A percentile compares a stretch with the other conserved stretches of the same genome.
These are phyloP conservation scores for Steinernema feltiae DNA, from an alignment of 1,140 invertebrate species.

Conservation along the genomic window DNA sequence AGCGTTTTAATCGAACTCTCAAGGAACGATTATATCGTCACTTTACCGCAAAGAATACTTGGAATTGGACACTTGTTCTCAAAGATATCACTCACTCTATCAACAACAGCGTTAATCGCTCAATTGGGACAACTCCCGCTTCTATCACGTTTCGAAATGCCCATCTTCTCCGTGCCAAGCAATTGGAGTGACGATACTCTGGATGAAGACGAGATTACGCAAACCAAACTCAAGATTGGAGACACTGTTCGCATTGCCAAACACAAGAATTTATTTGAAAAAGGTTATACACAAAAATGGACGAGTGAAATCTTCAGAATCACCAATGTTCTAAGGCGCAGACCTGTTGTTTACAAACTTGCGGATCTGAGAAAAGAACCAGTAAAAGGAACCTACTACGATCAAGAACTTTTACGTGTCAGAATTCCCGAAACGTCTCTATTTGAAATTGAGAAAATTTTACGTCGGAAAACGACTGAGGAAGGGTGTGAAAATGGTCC, in stretches of 20 bases:
- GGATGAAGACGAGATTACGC: background rate
- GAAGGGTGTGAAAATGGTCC: too few relatives aligned
- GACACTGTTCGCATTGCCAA: background rate
- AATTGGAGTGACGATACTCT: background rate
- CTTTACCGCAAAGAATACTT: background rate
- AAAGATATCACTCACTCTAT: background rate
- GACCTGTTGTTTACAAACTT: too few relatives aligned
- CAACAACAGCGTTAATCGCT: background rate
- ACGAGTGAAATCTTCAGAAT: background rate
- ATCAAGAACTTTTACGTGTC: too few relatives aligned
- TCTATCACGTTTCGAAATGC: background rate
- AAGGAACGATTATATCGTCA: background rate
- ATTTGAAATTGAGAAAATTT: too few relatives aligned
- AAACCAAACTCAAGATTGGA: background rate
- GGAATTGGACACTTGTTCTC: background rate
- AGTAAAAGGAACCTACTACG: too few relatives aligned
- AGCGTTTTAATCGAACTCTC: slow-evolving; percentile 10
- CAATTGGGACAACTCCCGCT: background rate
- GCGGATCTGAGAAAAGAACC: too few relatives aligned
- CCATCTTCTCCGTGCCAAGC: too few relatives aligned
- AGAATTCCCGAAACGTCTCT: too few relatives aligned
- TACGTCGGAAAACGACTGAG: too few relatives aligned
- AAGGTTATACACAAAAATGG: background rate
- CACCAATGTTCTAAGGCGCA: too few relatives aligned
- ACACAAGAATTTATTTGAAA: background rate